Evolutionary conservation across 2,888 invertebrate genomes (phyloP), one percentile per base, ranked within the genome.

Genomic region (Phanerotoma sp.): DNA sequence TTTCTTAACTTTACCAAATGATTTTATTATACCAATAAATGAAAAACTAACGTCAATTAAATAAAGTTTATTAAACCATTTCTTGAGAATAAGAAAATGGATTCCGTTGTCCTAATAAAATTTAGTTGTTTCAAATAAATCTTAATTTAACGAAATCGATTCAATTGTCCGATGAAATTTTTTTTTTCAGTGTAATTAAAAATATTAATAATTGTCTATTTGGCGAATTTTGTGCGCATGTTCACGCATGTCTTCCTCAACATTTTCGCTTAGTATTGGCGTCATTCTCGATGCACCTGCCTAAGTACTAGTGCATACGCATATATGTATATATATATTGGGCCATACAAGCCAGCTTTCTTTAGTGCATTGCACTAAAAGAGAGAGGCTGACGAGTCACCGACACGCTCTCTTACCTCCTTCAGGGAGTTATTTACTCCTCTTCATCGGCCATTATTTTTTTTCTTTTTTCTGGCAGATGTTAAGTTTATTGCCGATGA

Each of bases 361-460:
- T 21, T 21, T 11, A 46, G 32, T 15, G 32, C 20, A 33, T 22
- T 33, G 33, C n/a, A 33, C 20, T 13, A 46, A 30, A 25, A 46
- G 45, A 45, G 32, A 30, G 32, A 45, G 45, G 20, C 21, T 20
- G 33, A 45, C 32, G 33, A 45, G 18, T 32, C 45, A 30, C 44
- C 16, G 11, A 30, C 15, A 51, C 35, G 20, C 33, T 33, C 47
- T 51, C 54, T 20, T n/a, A 44, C 52, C 40, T 30, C 56, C 54
- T 59, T 54, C 59, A 54, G 50, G 32, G 54, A 57, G 54, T 60
- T 51, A 54, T 54, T 60, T 55, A 48, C 46, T 38, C 54, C 54
- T 46, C 57, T 60, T 57, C 59, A 50, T 57, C 51, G 38, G 52
- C 32, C 21, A 57, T 50, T 57, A 51, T 38, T 47, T 40, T 44